These are phyloP conservation scores for Bubo bubo DNA, from an alignment of 2,113 vertebrate genomes.

Conservation along the genomic window DNA sequence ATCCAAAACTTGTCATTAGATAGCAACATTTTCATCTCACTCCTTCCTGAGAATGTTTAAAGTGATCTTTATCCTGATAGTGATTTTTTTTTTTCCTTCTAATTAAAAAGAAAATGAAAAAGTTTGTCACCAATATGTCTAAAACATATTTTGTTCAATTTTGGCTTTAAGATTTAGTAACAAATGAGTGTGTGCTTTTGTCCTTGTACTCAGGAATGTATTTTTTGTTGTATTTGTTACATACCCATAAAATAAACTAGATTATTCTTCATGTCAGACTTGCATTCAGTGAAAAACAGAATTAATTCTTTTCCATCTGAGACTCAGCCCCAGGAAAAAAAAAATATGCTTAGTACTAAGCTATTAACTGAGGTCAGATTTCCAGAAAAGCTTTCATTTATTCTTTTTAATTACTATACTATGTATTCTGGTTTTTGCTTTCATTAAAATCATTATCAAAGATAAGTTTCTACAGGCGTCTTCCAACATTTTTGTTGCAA, in stretches of 20 bases:
- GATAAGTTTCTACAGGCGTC: not conserved
- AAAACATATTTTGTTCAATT: not conserved
- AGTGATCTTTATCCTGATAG: not conserved
- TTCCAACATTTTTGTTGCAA: not conserved
- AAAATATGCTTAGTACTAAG: not conserved
- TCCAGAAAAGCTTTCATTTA: not conserved
- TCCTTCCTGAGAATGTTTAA: not conserved
- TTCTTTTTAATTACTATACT: not conserved
- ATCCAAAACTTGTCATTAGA: not conserved
- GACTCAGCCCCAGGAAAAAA: not conserved
- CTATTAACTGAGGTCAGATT: not conserved
- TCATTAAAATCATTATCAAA: not conserved
- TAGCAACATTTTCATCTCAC: not conserved
- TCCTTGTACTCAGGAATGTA: not conserved
- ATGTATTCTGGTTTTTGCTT: not conserved
- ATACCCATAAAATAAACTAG: not conserved
- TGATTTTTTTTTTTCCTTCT: not conserved
- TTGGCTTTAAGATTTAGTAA: not conserved
- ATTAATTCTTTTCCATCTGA: not conserved
- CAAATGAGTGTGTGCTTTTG: not conserved
- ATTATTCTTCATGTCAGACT: not conserved
- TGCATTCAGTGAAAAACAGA: not conserved
- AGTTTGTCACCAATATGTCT: not conserved
- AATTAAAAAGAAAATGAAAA: not conserved
- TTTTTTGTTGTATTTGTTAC: not conserved